Evolutionary conservation across 2,888 invertebrate genomes (phyloP).

Genomic region (Parnassius apollo): DNA sequence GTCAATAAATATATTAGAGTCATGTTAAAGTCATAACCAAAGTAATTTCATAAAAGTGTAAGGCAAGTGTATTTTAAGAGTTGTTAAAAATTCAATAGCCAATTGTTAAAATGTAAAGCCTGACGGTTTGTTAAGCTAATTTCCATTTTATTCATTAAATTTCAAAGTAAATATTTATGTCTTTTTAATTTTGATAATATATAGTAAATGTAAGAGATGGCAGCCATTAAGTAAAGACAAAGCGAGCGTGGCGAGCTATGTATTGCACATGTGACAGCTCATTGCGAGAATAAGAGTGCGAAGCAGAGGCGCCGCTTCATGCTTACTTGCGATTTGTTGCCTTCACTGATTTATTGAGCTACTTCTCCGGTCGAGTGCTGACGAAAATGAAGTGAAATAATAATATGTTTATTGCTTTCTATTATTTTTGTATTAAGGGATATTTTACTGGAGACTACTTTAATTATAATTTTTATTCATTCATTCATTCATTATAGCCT

Average conservation of each 20-base stretch:
- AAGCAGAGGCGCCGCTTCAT: conserved; percentile 17
- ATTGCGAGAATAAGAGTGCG: conserved; percentile 17
- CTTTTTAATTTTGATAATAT: not conserved
- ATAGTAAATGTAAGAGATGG: conserved; percentile 2
- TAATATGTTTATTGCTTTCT: conserved; percentile 11
- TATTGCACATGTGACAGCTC: conserved; percentile 9
- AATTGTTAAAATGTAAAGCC: no score
- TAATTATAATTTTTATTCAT: no score
- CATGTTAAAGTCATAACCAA: no score
- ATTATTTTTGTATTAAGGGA: not conserved
- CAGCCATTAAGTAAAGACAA: conserved; percentile 13
- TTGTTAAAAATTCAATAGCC: no score
- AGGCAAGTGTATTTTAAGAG: no score
- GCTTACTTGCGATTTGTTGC: conserved; percentile 20
- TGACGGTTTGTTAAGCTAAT: no score
- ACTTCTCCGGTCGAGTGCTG: conserved; percentile 6
- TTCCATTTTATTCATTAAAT: no score
- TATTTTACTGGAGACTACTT: no score
- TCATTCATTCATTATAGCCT: no score
- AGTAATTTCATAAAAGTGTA: no score
- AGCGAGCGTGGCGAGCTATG: conserved; percentile 1
- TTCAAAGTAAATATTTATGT: no score
- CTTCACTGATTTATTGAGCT: conserved; percentile 17
- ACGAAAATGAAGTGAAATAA: conserved; percentile 14
- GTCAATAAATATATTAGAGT: no score